Conservation (phyloP, 1,140 invertebrate genomes). For the Euwallacea similis region DNA sequence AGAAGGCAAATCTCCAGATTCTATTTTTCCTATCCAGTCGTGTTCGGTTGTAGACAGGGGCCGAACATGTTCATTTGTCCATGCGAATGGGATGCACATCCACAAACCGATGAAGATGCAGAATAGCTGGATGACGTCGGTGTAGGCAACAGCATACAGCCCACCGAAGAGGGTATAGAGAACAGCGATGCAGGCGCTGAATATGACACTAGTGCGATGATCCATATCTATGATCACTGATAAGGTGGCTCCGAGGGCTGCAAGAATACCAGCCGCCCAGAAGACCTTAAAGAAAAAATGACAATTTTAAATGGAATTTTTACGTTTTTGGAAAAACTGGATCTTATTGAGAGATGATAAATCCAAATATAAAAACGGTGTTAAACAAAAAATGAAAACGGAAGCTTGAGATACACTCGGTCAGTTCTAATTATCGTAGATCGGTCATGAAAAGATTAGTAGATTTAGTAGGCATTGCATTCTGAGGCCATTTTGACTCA, state of each 20-base stretch:
- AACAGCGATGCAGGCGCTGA: conserved; percentile 94
- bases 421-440: no score
- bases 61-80: conserved; percentile 80
- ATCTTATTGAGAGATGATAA: no score
- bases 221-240: conserved; percentile 97
- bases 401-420: no score
- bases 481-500: no score
- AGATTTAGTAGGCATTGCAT: no score
- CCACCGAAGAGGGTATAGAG: conserved; percentile 98
- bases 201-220: conserved; percentile 87
- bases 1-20: conserved; percentile 71
- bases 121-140: conserved; percentile 97
- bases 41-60: conserved; percentile 78
- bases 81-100: conserved; percentile 97
- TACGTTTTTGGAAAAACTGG: no score
- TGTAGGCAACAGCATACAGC: conserved; percentile 97
- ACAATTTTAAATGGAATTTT: background rate
- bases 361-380: no score
- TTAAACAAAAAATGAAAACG: no score
- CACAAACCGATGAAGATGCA: conserved; percentile 98
- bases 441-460: no score
- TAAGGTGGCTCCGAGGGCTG: conserved; percentile 78
- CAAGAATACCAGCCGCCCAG: conserved; percentile 52
- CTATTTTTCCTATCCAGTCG: conserved; percentile 86
- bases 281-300: conserved; percentile 42